Conservation (phyloP, 2,888 invertebrate genomes). For the Tryphoninae sp. region DNA sequence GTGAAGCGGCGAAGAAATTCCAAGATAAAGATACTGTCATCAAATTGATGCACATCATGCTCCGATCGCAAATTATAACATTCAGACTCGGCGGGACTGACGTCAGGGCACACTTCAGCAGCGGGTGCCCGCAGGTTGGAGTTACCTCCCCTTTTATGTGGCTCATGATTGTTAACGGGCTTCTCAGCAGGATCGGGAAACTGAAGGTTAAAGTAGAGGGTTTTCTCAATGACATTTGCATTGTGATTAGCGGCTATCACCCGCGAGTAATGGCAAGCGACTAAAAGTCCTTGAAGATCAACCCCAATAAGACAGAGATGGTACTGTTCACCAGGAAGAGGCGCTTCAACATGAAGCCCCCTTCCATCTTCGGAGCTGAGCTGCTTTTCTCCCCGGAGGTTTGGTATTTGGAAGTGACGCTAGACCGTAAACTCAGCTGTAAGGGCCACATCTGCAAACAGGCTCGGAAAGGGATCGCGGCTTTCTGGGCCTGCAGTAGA, state of each 20-base stretch:
- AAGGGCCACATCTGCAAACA: too few relatives aligned
- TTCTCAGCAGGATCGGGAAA: conserved; percentile 36
- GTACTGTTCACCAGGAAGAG: conserved; percentile 46
- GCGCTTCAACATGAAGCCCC: too few relatives aligned
- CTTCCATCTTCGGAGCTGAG: neutral
- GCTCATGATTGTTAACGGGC: conserved; percentile 45
- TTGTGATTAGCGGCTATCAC: conserved; percentile 32
- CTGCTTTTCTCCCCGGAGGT: conserved; percentile 2
- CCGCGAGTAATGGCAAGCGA: conserved; percentile 2
- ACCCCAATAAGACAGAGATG: conserved; percentile 4
- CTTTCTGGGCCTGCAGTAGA: too few relatives aligned
- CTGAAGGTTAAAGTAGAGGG: conserved; percentile 22
- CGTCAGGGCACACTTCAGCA: conserved; percentile 12
- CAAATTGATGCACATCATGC: conserved; percentile 42
- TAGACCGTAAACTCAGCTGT: too few relatives aligned
- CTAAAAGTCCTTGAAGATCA: conserved; percentile 4
- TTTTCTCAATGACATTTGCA: conserved; percentile 46
- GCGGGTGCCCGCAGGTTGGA: conserved; percentile 49
- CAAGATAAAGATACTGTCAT: conserved; percentile 10
- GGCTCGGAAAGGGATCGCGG: too few relatives aligned
- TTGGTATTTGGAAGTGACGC: neutral
- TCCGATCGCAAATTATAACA: conserved; percentile 1
- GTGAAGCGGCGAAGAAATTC: conserved; percentile 25
- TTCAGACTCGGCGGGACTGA: conserved; percentile 8
- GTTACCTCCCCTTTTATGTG: conserved; percentile 51